phyloP scores from a whole-genome alignment of 2,113 vertebrate species.

The Triplophysa rosa region DNA sequence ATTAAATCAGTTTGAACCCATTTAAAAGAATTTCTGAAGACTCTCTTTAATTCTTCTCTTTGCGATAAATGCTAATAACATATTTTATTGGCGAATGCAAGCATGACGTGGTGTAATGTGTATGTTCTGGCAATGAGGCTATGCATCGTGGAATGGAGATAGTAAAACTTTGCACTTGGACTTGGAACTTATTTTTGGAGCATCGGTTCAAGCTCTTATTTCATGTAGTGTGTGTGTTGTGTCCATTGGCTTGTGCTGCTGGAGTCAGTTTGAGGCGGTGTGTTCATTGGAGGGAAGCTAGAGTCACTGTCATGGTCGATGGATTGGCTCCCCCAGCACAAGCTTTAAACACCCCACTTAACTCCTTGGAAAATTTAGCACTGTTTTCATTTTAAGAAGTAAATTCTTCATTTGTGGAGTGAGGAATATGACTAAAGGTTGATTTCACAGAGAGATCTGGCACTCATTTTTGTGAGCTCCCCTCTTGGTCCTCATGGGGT shows the following conservation, averaged over 20 bases:
- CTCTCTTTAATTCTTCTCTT: conserved; percentile 12
- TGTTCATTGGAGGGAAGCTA: conserved; percentile 44
- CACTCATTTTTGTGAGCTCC: conserved; percentile 24
- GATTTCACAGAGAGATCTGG: conserved; percentile 44
- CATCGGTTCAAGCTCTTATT: not conserved
- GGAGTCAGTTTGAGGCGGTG: conserved; percentile 40
- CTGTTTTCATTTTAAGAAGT: conserved; percentile 50
- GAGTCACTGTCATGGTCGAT: conserved; percentile 49
- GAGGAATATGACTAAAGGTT: conserved; percentile 13
- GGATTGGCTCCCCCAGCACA: conserved; percentile 55
- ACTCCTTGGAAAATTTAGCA: conserved; percentile 62
- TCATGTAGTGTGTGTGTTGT: conserved; percentile 7
- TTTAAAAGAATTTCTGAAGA: conserved; percentile 64
- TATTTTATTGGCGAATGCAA: not conserved
- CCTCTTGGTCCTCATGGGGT: conserved; percentile 39
- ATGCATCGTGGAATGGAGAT: not conserved
- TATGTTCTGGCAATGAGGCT: not conserved
- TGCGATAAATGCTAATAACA: not conserved
- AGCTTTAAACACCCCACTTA: conserved; percentile 61
- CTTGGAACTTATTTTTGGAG: conserved; percentile 19
- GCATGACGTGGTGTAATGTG: not conserved
- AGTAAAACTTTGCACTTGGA: not conserved
- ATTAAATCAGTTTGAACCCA: conserved; percentile 62
- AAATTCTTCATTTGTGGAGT: conserved; percentile 38
- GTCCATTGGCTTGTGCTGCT: conserved; percentile 28